Conservation (phyloP, 2,888 invertebrate genomes). For the Agrotis clavis region DNA sequence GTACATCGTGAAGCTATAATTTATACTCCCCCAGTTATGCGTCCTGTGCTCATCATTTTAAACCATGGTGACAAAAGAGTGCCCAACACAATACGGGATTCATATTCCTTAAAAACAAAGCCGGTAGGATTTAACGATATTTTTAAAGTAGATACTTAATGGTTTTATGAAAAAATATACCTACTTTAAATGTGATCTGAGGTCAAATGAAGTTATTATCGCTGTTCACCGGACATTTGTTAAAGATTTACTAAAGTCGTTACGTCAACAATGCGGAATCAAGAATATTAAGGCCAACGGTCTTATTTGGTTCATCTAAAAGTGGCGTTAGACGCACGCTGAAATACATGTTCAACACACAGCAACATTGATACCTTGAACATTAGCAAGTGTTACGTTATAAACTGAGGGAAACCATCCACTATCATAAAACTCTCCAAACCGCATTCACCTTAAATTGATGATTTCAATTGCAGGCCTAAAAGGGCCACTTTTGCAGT, state of each 20-base stretch:
- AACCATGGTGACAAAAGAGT: not conserved
- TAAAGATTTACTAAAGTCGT: not conserved
- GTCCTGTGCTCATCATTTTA: not conserved
- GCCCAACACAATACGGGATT: not conserved
- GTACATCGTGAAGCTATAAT: no score
- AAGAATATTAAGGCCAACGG: not conserved
- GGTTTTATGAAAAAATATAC: not conserved
- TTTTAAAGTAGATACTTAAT: no score
- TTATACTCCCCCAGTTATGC: not conserved
- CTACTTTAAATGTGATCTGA: not conserved
- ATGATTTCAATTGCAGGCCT: not conserved
- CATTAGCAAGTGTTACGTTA: not conserved
- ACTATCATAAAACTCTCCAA: not conserved
- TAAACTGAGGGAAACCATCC: not conserved
- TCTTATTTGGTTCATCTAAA: not conserved
- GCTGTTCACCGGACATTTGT: not conserved
- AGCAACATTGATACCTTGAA: no score
- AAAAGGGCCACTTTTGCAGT: no score
- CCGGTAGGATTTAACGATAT: no score
- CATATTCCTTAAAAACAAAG: not conserved
- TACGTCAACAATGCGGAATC: not conserved
- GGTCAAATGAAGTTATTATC: not conserved
- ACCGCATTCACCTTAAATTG: no score
- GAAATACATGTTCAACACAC: not conserved
- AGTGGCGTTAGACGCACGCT: not conserved